Percentiles rank a stretch among this genome's conserved stretches.
Conservation (phyloP, 2,113 vertebrate genomes). For the Thinocorus orbignyianus region DNA sequence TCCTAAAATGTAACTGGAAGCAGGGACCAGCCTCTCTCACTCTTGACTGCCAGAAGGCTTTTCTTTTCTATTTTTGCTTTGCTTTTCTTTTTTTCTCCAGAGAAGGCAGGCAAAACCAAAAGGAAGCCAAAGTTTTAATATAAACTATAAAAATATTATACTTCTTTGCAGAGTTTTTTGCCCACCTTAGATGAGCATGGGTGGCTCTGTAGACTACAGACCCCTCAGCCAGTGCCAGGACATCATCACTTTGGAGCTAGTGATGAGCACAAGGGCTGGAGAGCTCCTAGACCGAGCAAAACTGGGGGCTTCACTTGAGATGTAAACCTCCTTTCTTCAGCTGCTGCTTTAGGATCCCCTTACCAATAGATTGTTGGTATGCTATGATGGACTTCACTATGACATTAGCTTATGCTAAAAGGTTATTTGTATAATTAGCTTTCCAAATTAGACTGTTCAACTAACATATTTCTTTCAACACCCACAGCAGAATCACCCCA, state of each 20-base stretch:
- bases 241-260: neutral
- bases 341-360: neutral
- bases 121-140: neutral
- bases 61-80: neutral
- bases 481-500: constrained; percentile 57
- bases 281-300: neutral
- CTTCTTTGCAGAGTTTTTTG: neutral
- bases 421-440: constrained; percentile 46
- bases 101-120: neutral
- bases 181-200: neutral
- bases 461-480: constrained; percentile 25
- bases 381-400: constrained; percentile 38
- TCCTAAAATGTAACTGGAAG: neutral
- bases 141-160: neutral
- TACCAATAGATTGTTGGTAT: constrained; percentile 48
- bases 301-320: neutral
- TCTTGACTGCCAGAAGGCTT: neutral
- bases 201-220: neutral
- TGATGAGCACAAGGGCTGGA: neutral
- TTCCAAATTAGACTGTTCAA: constrained; percentile 49
- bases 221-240: neutral
- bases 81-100: neutral
- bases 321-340: neutral
- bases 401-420: constrained; percentile 58
- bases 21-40: neutral